A percentile compares a stretch with the other conserved stretches of the same genome.
phyloP scores from a whole-genome alignment of 2,113 vertebrate genomes.

The Oenanthe oenanthe region DNA sequence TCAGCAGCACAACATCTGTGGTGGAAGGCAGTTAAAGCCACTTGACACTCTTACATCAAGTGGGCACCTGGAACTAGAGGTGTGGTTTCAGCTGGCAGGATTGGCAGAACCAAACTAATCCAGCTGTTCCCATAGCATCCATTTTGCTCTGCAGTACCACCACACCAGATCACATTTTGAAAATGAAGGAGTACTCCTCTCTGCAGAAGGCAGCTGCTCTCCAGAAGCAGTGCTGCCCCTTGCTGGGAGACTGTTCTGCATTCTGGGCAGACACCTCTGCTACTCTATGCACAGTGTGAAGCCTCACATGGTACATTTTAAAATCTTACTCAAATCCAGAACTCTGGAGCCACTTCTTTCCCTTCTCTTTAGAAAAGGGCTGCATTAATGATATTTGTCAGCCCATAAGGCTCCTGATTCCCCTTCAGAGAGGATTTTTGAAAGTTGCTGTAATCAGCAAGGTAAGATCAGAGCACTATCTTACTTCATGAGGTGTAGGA shows the following conservation, averaged over 20 bases:
- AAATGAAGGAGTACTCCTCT: not conserved
- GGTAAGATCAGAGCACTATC: not conserved
- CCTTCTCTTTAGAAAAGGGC: not conserved
- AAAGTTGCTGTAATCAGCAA: not conserved
- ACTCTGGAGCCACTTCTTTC: not conserved
- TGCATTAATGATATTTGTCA: not conserved
- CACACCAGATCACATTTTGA: not conserved
- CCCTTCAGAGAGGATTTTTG: not conserved
- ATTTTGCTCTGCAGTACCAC: not conserved
- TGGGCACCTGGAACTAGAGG: slow-evolving; percentile 4
- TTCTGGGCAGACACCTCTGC: slow-evolving; percentile 9
- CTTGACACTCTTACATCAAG: not conserved
- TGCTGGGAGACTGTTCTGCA: slow-evolving; percentile 49
- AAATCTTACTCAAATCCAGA: not conserved
- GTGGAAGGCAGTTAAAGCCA: not conserved
- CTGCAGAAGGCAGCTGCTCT: slow-evolving; percentile 1
- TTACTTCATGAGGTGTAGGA: not conserved
- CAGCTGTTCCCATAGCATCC: not conserved
- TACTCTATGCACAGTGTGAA: not conserved
- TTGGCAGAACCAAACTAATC: not conserved
- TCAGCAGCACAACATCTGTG: not conserved
- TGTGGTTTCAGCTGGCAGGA: not conserved
- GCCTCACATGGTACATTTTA: not conserved
- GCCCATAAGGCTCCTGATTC: not conserved
- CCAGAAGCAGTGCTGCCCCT: slow-evolving; percentile 57